Evolutionary conservation across 2,113 vertebrate genomes (phyloP).

Genomic region (Scalopus aquaticus): DNA sequence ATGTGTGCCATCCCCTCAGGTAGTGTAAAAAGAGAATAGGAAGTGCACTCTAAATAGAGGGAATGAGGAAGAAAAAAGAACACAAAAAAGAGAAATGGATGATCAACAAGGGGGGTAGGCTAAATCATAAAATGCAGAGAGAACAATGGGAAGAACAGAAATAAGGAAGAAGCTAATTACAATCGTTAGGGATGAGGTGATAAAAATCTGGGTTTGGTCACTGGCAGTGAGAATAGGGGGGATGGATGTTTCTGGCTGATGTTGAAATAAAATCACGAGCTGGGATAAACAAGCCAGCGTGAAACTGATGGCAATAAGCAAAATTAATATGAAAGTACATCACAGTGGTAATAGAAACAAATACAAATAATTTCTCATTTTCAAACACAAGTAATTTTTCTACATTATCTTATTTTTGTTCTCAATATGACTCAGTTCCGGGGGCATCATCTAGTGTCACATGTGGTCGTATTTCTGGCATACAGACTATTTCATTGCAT

Average conservation of each 20-base stretch:
- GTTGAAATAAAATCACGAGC: neutral
- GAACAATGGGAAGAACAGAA: constrained; percentile 18
- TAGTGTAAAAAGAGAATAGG: too few relatives aligned
- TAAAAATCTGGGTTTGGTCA: constrained; percentile 48
- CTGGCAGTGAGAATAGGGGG: constrained; percentile 28
- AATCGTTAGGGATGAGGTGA: constrained; percentile 16
- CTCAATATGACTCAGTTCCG: constrained; percentile 48
- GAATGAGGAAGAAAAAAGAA: constrained; percentile 38
- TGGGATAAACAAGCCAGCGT: constrained; percentile 16
- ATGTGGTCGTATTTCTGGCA: neutral
- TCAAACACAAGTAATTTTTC: constrained; percentile 56
- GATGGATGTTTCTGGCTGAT: constrained; percentile 31
- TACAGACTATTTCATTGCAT: neutral
- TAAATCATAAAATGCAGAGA: constrained; percentile 13
- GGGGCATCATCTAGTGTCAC: neutral
- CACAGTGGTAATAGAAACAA: constrained; percentile 48
- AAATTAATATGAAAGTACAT: constrained; percentile 57
- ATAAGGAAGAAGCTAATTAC: constrained; percentile 22
- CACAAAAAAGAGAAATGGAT: neutral
- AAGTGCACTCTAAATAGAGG: constrained; percentile 14
- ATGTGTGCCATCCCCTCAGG: too few relatives aligned
- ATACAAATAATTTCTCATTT: constrained; percentile 40
- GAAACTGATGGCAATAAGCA: constrained; percentile 18
- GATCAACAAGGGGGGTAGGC: neutral
- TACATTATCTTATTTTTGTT: constrained; percentile 51